Evolutionary conservation across 2,113 vertebrate species (phyloP).

Genomic region (Formicarius rufipectus): DNA sequence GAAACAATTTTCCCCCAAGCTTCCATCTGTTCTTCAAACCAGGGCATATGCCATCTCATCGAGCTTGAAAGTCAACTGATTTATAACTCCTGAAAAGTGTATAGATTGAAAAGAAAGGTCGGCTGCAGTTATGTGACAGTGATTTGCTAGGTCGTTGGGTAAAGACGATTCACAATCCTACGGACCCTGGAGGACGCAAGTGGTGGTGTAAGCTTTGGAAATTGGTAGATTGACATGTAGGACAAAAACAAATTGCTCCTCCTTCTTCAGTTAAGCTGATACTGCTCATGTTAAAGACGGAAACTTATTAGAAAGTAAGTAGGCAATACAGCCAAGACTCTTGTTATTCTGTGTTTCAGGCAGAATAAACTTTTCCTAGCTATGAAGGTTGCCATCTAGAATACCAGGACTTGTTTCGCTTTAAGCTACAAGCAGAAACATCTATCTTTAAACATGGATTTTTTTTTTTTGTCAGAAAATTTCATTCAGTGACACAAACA

Average conservation of each 20-base stretch:
- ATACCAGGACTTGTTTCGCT: conserved; percentile 2
- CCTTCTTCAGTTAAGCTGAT: conserved; percentile 4
- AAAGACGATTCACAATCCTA: conserved; percentile 69
- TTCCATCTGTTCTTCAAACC: conserved; percentile 85
- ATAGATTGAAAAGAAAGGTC: conserved; percentile 78
- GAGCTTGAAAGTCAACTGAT: conserved; percentile 81
- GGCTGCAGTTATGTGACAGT: conserved; percentile 60
- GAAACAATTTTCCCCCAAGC: conserved; percentile 82
- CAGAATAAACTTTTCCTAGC: background rate
- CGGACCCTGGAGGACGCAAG: conserved; percentile 54
- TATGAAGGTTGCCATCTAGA: background rate
- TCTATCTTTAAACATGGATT: conserved; percentile 27
- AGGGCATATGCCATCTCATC: conserved; percentile 82
- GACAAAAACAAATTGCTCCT: conserved; percentile 44
- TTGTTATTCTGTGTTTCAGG: background rate
- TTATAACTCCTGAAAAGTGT: conserved; percentile 78
- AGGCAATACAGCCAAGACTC: background rate
- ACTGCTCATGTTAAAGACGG: background rate
- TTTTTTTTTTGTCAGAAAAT: conserved; percentile 35
- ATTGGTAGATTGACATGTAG: conserved; percentile 8
- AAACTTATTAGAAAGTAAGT: background rate
- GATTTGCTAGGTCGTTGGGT: conserved; percentile 75
- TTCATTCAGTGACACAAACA: conserved; percentile 3
- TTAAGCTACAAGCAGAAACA: conserved; percentile 40
- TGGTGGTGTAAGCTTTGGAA: conserved; percentile 46